phyloP scores from a whole-genome alignment of 2,113 vertebrate genomes.

The Cyanocitta stelleri region DNA sequence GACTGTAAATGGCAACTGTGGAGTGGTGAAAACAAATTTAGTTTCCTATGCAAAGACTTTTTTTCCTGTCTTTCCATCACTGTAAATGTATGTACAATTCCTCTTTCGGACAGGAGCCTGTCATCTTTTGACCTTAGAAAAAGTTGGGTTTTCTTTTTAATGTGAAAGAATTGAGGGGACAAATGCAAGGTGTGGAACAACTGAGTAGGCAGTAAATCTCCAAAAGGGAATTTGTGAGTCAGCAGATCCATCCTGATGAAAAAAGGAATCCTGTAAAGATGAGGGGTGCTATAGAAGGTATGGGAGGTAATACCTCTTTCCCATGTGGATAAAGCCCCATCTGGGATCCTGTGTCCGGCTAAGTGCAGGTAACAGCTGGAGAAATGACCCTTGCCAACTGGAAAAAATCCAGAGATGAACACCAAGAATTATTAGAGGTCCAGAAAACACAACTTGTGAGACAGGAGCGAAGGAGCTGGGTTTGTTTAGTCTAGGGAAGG shows the following conservation, averaged over 20 bases:
- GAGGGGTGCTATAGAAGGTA: background rate
- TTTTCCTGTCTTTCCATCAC: background rate
- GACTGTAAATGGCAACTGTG: background rate
- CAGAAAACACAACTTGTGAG: background rate
- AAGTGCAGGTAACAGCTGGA: background rate
- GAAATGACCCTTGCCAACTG: background rate
- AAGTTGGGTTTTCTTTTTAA: background rate
- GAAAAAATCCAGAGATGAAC: background rate
- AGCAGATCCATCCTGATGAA: background rate
- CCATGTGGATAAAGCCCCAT: background rate
- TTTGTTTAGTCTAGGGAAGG: slow-evolving; percentile 50
- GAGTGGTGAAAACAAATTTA: background rate
- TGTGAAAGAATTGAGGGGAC: background rate
- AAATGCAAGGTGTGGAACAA: background rate
- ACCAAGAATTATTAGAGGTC: background rate
- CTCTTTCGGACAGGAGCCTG: background rate
- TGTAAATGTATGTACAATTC: background rate
- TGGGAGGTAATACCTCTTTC: background rate
- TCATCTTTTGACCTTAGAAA: background rate
- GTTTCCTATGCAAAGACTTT: background rate
- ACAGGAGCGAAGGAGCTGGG: background rate
- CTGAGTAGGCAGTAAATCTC: accelerated
- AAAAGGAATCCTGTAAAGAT: background rate
- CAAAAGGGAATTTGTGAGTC: background rate
- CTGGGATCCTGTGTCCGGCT: background rate